Base-by-base conservation (phyloP, 2,888 invertebrate species). In the Drosophila rubida region DNA sequence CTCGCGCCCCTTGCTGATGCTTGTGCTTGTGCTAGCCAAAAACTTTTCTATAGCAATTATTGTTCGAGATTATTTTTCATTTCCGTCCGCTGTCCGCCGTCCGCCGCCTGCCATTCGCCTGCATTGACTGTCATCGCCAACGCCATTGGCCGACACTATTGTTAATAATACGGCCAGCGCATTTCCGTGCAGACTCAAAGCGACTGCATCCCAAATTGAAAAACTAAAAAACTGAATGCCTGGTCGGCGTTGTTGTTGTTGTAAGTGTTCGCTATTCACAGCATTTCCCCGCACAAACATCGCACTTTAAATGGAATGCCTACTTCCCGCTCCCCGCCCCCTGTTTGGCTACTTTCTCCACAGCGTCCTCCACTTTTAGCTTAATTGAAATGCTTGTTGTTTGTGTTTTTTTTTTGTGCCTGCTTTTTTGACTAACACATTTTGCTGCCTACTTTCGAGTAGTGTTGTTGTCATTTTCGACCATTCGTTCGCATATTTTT, bases 51-150 rank as follows among this genome's bases (percentile, higher is more conserved):
- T 70, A 53, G 80, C 80, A 83, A 86, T 83, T 78, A 86, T 80
- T 80, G 71, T 64, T 70, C 55, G 77, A 86, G 84, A 83, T 86
- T 86, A 83, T 83, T 78, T 83, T 80, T 83, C 84, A 86, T 79
- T 81, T 71, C 44, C 61, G 49, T 41, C 75, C 11, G 6, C 25
- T 6, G 6, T n/a, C n/a, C n/a, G 32, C 3, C n/a, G 32, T 5
- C 44, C 27, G 25, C 23, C 57, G 39, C 50, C 19, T 14, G 22
- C 4, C 7, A 7, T 22, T 9, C 42, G 11, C 19, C 11, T 54
- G 46, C 53, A 68, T 54, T 62, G 60, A 49, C 63, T 75, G 75
- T 71, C 75, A 71, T 30, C 48, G 53, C 54, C 54, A 50, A 8
- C 70, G 41, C 51, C 65, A 61, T 48, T 61, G 78, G 59, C 74